Percentiles rank a stretch among this genome's conserved stretches.
These are phyloP conservation scores for Rhizomys pruinosus DNA, from an alignment of 2,113 vertebrate genomes.

Conservation along the genomic window DNA sequence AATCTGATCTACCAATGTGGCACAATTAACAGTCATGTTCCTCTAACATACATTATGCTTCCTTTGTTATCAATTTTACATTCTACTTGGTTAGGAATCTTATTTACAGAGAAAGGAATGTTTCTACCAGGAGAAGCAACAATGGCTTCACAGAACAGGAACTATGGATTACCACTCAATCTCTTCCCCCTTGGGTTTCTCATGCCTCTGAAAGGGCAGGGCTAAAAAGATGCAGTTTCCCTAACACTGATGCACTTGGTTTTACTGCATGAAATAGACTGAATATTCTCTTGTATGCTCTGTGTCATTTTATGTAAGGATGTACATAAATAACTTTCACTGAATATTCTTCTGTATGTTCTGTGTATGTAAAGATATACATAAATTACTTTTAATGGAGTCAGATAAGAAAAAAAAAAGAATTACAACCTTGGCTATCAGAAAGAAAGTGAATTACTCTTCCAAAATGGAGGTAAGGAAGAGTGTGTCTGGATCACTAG, in stretches of 20 bases:
- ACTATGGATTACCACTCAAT: background rate
- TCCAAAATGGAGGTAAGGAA: background rate
- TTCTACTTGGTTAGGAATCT: background rate
- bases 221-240: background rate
- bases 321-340: too few relatives aligned
- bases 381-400: too few relatives aligned
- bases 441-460: background rate
- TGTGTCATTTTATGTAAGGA: too few relatives aligned
- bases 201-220: background rate
- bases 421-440: background rate
- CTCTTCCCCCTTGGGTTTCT: background rate
- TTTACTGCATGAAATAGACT: too few relatives aligned
- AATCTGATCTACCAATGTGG: background rate
- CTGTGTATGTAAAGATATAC: too few relatives aligned
- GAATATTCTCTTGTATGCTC: too few relatives aligned
- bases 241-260: too few relatives aligned
- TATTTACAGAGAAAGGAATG: background rate
- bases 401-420: too few relatives aligned
- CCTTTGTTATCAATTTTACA: background rate
- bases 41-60: background rate
- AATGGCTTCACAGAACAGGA: background rate
- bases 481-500: too few relatives aligned
- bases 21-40: background rate
- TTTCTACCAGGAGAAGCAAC: background rate
- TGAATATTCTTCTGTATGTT: too few relatives aligned